phyloP scores from a whole-genome alignment of 2,888 invertebrate species.

The Athrips mouffetella region DNA sequence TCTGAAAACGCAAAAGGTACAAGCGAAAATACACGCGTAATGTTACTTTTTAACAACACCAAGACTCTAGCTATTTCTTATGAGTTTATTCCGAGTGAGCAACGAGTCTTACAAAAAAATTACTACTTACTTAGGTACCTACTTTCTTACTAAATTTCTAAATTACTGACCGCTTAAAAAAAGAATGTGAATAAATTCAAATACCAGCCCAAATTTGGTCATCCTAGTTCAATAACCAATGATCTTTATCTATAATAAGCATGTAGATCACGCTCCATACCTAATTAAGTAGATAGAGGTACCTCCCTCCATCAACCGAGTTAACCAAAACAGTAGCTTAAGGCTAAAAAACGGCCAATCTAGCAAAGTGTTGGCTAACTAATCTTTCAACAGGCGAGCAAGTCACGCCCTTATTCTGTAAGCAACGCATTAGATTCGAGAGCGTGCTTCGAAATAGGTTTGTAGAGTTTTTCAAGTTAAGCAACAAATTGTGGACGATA shows the following conservation, averaged over 20 bases:
- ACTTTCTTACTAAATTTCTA: too few relatives aligned
- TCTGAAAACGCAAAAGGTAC: too few relatives aligned
- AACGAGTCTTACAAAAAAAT: too few relatives aligned
- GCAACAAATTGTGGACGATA: too few relatives aligned
- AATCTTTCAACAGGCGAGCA: slow-evolving; percentile 32
- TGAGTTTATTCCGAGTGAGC: too few relatives aligned
- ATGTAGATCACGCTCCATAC: not conserved
- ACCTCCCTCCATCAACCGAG: not conserved
- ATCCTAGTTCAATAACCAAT: not conserved
- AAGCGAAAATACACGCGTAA: too few relatives aligned
- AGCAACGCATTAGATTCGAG: too few relatives aligned
- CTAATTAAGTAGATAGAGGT: not conserved
- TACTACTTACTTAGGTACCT: too few relatives aligned
- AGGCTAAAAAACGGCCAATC: slow-evolving; percentile 22
- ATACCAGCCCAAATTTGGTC: not conserved
- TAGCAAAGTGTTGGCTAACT: slow-evolving; percentile 31
- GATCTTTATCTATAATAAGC: not conserved
- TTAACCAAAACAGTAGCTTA: not conserved
- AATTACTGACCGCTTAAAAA: not conserved
- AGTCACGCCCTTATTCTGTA: slow-evolving; percentile 3
- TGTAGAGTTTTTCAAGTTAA: too few relatives aligned
- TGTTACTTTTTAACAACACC: too few relatives aligned
- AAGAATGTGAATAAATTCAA: not conserved
- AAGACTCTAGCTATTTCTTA: too few relatives aligned
- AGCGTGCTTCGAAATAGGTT: too few relatives aligned